Base-by-base conservation (phyloP, 35 echinoderm and acorn worm species). In the Strongylocentrotus purpuratus region DNA sequence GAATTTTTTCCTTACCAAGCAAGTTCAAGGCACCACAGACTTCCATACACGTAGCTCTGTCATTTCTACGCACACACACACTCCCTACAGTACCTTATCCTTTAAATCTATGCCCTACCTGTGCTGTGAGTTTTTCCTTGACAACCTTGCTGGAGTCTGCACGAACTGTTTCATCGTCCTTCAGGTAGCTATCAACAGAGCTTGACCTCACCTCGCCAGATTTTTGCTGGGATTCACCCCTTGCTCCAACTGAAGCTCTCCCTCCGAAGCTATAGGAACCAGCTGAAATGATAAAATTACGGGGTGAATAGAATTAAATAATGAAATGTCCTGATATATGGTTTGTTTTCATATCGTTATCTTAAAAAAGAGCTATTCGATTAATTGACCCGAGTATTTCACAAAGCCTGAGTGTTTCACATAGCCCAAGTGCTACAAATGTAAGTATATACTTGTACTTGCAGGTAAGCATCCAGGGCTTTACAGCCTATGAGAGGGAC, bases 161-260 rank as follows among this genome's bases (percentile, higher is more conserved):
- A 78, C 18, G 65, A 8, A 78, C 65, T n/a, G 65, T 3, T 28
- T 93, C 91, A 13, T 93, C 91, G 25, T 93, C 91, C 31, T 58
- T 47, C 46, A 93, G 48, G n/a, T 46, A 93, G 25, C 91, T 93
- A 46, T 93, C 91, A 46, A 93, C 91, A 14, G 91, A 93, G 11
- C 33, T 46, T 22, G 91, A 46, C n/a, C 91, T 93, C 6, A 58
- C n/a, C 17, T 93, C 47, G 28, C 13, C 18, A 12, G 45, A 15
- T 58, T 46, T 58, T 45, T 93, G 91, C 45, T 46, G 46, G 28
- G 41, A 45, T 13, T 46, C 91, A 31, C 47, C 33, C 45, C 45
- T 5, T 33, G 91, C 45, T 48, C 91, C 91, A 58, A 93, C 91
- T 1, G 91, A 93, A 2, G 91, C 91, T 31, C 91, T 47, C 31